Base-by-base conservation (phyloP, 1,140 invertebrate species). In the Stegodyphus dumicola region DNA sequence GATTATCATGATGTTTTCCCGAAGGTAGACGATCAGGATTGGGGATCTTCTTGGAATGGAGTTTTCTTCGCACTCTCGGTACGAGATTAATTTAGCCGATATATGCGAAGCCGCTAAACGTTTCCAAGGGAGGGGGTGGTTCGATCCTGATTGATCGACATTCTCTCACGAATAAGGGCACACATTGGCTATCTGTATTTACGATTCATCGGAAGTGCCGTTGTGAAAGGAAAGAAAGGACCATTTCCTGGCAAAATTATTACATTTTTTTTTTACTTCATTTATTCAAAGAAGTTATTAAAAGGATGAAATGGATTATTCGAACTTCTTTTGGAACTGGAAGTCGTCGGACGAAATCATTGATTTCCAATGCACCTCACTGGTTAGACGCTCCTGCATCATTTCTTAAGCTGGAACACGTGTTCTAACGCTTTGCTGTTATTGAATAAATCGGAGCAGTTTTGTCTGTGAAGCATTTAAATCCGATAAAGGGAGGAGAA, bases 121-220 rank as follows among this genome's bases (percentile, higher is more conserved):
- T 49, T 52, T 52, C 52, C 5, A n/a, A 15, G 67, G 52, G 33
- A 51, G 54, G 66, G 2, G n/a, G 56, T 48, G 11, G 48, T 80
- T 81, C 78, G 78, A 81, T 81, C 48, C 53, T 81, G 69, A 73
- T 81, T 69, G 56, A 81, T 81, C 78, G 54, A 56, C 56, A 60
- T 11, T 60, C 15, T 60, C 56, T 60, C 56, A 11, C 15, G 15
- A 9, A 60, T 9, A 60, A 33, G 33, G 33, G 33, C 33, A 33
- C 33, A 33, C 33, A 33, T 33, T 3, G 33, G 33, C 33, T 33
- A 33, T 33, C 33, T 33, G 33, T 33, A 33, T 33, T 33, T 33
- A 33, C 33, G 33, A 33, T 3, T 33, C 33, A 33, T 33, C 33
- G 33, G 33, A 33, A 33, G 33, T 33, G 33, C 33, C 33, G 33